phyloP scores from a whole-genome alignment of 2,797 vertebrate genomes.

The Gobio occitaniae region DNA sequence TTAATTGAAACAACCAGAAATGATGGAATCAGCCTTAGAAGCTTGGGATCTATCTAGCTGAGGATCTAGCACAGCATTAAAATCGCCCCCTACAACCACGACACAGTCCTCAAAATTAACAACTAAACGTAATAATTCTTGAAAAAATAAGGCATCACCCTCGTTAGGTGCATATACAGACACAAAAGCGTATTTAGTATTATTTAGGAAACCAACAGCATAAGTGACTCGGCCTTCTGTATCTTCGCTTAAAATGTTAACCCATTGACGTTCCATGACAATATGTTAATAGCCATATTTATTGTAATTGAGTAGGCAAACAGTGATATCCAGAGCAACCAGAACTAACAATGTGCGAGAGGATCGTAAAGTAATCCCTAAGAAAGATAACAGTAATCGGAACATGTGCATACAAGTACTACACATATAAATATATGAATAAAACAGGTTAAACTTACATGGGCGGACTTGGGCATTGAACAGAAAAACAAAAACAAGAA shows the following conservation, averaged over 20 bases:
- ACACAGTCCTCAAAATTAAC: background rate
- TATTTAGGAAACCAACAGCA: background rate
- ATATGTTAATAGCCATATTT: too few relatives aligned
- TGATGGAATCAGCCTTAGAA: background rate
- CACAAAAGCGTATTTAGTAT: background rate
- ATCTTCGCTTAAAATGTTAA: too few relatives aligned
- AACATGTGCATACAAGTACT: too few relatives aligned
- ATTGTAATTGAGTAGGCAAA: too few relatives aligned
- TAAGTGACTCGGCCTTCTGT: background rate
- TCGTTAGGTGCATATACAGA: background rate
- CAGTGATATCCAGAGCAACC: too few relatives aligned
- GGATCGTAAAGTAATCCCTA: too few relatives aligned
- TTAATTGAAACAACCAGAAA: background rate
- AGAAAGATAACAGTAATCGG: too few relatives aligned
- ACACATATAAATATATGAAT: background rate
- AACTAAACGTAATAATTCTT: background rate
- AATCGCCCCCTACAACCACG: background rate
- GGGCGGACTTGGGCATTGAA: background rate
- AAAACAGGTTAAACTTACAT: background rate
- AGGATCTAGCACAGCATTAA: background rate
- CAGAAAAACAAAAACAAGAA: background rate
- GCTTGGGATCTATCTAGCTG: background rate
- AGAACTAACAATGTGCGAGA: too few relatives aligned
- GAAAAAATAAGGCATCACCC: background rate
- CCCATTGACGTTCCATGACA: too few relatives aligned